Percentiles rank a stretch among this genome's conserved stretches.
Evolutionary conservation across 2,113 vertebrate species (phyloP).

Genomic region (Crotalus helleri): DNA sequence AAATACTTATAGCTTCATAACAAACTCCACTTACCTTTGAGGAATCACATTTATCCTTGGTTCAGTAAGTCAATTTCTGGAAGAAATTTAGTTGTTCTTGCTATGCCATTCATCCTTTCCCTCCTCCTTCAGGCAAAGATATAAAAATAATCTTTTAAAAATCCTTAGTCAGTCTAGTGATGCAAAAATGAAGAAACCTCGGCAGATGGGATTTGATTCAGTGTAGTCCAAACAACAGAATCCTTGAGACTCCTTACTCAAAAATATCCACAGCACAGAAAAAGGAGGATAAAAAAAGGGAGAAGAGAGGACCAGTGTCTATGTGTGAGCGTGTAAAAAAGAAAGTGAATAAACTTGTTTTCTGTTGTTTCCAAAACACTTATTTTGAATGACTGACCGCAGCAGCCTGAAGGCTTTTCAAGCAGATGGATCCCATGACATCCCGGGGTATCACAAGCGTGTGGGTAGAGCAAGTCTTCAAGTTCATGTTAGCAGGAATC

Average conservation of each 20-base stretch:
- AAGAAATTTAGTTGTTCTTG: conserved; percentile 56
- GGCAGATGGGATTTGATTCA: conserved; percentile 64
- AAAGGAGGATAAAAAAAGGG: not conserved
- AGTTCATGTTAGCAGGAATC: conserved; percentile 56
- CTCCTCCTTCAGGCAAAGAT: conserved; percentile 24
- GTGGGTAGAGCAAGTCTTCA: conserved; percentile 57
- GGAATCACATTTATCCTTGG: conserved; percentile 71
- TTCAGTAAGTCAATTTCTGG: conserved; percentile 57
- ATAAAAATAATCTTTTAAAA: conserved; percentile 41
- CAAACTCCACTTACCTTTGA: conserved; percentile 70
- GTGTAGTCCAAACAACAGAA: conserved; percentile 59
- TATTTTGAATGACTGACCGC: conserved; percentile 44
- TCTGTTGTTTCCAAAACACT: conserved; percentile 51
- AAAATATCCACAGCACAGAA: conserved; percentile 69
- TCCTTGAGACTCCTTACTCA: conserved; percentile 67
- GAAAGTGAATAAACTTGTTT: conserved; percentile 53
- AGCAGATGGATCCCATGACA: conserved; percentile 50
- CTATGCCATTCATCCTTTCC: conserved; percentile 65
- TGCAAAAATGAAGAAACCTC: conserved; percentile 55
- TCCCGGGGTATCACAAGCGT: conserved; percentile 59
- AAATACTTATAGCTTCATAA: not conserved
- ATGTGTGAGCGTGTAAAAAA: not conserved
- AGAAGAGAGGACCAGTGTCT: not conserved
- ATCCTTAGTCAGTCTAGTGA: conserved; percentile 55
- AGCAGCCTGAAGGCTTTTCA: conserved; percentile 56